Conservation (phyloP, 1,140 invertebrate genomes). For the Antheraea pernyi region DNA sequence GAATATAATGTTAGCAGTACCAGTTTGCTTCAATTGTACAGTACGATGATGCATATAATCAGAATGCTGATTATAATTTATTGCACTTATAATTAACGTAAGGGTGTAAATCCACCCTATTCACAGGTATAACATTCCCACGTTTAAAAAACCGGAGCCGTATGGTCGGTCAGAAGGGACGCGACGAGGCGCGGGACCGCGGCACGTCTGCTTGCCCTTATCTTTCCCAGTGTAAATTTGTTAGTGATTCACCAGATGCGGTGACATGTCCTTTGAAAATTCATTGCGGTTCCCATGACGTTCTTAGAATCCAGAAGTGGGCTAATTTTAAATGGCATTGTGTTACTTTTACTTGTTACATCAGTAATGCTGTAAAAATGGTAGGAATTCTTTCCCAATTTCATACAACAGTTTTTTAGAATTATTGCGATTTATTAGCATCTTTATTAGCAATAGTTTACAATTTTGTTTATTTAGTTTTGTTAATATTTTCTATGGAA, state of each 20-base stretch:
- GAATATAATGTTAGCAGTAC: not conserved
- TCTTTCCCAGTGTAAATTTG: constrained; percentile 47
- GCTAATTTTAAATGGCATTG: not conserved
- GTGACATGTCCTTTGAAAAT: constrained; percentile 37
- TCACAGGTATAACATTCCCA: constrained; percentile 57
- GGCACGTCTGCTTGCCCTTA: constrained; percentile 11
- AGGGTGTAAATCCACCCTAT: constrained; percentile 41
- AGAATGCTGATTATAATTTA: constrained; percentile 67
- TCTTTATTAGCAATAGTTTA: too few relatives aligned
- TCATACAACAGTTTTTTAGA: not conserved
- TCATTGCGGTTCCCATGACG: constrained; percentile 41
- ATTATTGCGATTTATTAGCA: too few relatives aligned
- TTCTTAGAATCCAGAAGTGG: constrained; percentile 30
- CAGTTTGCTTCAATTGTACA: not conserved
- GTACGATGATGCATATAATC: constrained; percentile 32
- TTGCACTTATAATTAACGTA: constrained; percentile 37
- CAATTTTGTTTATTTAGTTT: too few relatives aligned
- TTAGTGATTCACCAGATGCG: constrained; percentile 31
- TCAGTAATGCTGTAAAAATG: not conserved
- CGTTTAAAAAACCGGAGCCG: constrained; percentile 39
- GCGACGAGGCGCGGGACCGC: constrained; percentile 23
- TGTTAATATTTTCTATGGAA: too few relatives aligned
- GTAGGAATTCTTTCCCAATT: not conserved
- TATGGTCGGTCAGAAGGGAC: constrained; percentile 27
- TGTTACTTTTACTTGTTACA: constrained; percentile 1